Evolutionary conservation across 2,113 vertebrate genomes (phyloP), one percentile per base, ranked within the genome.

Genomic region (Solea solea): DNA sequence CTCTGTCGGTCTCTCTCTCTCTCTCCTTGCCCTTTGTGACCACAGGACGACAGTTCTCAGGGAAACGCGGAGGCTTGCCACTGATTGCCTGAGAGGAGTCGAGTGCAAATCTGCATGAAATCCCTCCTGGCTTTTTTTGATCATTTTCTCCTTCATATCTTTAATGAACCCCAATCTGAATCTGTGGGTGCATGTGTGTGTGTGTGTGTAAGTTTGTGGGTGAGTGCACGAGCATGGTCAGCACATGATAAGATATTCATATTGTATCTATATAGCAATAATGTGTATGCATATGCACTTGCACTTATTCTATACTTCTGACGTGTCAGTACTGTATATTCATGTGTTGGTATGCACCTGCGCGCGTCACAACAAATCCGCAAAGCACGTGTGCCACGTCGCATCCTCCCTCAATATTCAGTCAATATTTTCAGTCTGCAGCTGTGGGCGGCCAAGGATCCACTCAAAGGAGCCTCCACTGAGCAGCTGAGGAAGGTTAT

Each of bases 61-160:
- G 85, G 61, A 55, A 81, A 63, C 34, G 74, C 85, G 69, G 81
- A 87, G 78, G 76, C 78, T 88, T 72, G 80, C 85, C 16, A 60
- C 74, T 90, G 85, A 92, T 91, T 88, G 87, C 86, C 71, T 81
- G 88, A 85, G 76, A 87, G 88, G 55, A 28, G 60, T 76, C 57
- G 52, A 83, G 76, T 66, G 78, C 28, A n/a, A 89, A 91, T 89
- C 89, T 92, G 86, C 81, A 88, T 90, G 77, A 86, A 90, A 82
- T 84, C 76, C 80, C 82, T 61, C 50, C n/a, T 67, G 81, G 69
- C 60, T 51, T 14, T 56, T 57, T 87, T 81, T 78, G 72, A 88
- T 87, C 57, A 83, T 89, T 86, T 86, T 85, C 83, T 80, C 64
- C 63, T 83, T 82, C 82, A 80, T 76, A 80, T 87, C 85, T 82